Conservation (phyloP, 2,113 vertebrate species). For the Monarcha castaneiventris region DNA sequence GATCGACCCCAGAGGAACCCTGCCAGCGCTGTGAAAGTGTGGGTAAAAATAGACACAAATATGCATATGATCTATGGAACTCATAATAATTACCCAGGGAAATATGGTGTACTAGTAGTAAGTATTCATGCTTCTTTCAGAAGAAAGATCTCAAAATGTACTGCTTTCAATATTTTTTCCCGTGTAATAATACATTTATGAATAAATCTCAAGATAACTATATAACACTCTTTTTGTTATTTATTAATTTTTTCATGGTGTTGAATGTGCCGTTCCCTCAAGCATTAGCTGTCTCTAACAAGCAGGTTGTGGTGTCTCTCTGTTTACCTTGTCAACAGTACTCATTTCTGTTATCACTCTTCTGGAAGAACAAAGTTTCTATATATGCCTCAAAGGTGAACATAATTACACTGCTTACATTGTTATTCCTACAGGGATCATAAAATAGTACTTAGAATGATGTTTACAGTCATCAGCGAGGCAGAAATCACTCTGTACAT, state of each 20-base stretch:
- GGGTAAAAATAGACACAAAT: background rate
- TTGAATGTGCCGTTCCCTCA: background rate
- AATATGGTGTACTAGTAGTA: background rate
- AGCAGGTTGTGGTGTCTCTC: slow-evolving; percentile 17
- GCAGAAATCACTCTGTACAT: slow-evolving; percentile 13
- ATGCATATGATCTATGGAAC: background rate
- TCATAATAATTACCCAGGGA: background rate
- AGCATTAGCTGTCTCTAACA: slow-evolving; percentile 38
- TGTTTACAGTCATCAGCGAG: slow-evolving; percentile 37
- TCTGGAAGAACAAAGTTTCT: slow-evolving; percentile 61
- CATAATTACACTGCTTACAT: slow-evolving; percentile 58
- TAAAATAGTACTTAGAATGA: slow-evolving; percentile 40
- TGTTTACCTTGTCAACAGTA: slow-evolving; percentile 51
- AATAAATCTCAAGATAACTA: background rate
- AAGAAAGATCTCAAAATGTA: background rate
- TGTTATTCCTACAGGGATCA: slow-evolving; percentile 47
- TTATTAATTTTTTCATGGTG: background rate
- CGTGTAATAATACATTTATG: background rate
- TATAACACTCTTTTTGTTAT: background rate
- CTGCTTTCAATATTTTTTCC: background rate
- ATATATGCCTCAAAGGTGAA: slow-evolving; percentile 54
- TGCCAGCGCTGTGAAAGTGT: background rate
- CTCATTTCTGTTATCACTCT: slow-evolving; percentile 56
- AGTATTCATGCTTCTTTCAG: background rate
- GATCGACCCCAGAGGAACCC: background rate